Evolutionary conservation across 2,113 vertebrate genomes (phyloP), one percentile per base, ranked within the genome.

Genomic region (Eulemur macaco): DNA sequence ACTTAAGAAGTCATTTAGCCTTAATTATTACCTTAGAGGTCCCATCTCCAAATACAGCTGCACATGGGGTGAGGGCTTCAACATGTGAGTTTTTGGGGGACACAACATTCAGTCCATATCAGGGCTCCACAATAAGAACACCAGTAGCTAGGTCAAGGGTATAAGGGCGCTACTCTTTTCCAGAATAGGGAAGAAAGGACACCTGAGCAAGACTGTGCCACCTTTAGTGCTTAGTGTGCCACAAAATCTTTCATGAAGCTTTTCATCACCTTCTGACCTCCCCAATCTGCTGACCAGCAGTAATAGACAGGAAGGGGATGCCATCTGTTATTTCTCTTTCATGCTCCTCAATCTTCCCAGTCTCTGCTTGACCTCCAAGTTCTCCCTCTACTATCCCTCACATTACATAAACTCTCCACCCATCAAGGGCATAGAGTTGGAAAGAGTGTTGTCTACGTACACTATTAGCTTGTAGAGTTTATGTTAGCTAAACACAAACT

Each of bases 111-210:
- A 52, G 47, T 58, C 31, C 37, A 52, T 10, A 56, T 73, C 12
- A 64, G 29, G 13, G 3, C 1, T 37, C 31, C 14, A 58, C 23
- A 17, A 3, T 76, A 64, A 87, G 25, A 83, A 63, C 52, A 15
- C 17, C 34, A 52, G 2, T 83, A n/a, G 60, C 25, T 45, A 34
- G 39, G 13, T 42, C 27, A 69, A n/a, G 34, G 6, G 17, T 42
- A 0, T 3, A 66, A 31, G 3, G 37, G 17, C 8, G 37, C 58
- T 20, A 6, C 1, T 42, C 0, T 63, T 68, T 13, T 14, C 20
- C 1, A 63, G 50, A 45, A 63, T n/a, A 54, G 29, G 9, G 8
- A 12, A 77, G 6, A 42, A 29, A 23, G 18, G 3, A 11, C 47
- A 50, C 11, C 27, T 66, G 42, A 29, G 21, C 3, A 37, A 74